Base-by-base conservation (phyloP, 92 coral and sea anemone genomes). In the Plumapathes pennacea region DNA sequence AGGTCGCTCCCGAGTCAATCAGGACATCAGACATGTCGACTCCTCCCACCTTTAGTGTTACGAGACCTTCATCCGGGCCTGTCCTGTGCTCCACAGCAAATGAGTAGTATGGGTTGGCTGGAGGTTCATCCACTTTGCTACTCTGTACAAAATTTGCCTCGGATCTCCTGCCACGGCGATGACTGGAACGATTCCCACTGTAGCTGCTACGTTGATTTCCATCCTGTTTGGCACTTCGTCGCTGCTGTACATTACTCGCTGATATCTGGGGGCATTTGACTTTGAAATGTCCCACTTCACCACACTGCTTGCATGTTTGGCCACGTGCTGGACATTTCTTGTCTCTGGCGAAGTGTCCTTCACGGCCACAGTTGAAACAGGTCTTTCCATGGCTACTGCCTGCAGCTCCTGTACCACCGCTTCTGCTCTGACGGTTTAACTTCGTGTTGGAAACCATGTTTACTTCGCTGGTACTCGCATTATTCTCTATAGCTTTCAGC, bases 11-110 rank as follows among this genome's bases (percentile, higher is more conserved):
- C 2, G 65, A 73, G 19, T 73, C 73, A 28, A 62, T 51, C 6
- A 62, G 50, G 22, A 72, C 64, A 52, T 62, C 44, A 27, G 59
- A 46, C 56, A 62, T 34, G 18, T 50, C 40, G n/a, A 72, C 64
- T 41, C 50, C 73, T 46, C 56, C 80, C 19, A 33, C 38, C 4
- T 9, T 36, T 12, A 62, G 20, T 4, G 53, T 40, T 28, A 42
- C 58, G 25, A 23, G 28, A 38, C 72, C 64, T 12, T 18, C 34
- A n/a, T 24, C 21, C n/a, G 30, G 57, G 10, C 29, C 13, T 32
- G 34, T 2, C 54, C 26, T 44, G 15, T 29, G 46, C 9, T 64
- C 80, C 8, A 62, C 64, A 0, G 38, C 54, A 51, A 72, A 62
- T 24, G 54, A 59, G 10, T 49, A 71, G 32, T 60, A 4, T 25